A percentile compares a stretch with the other conserved stretches of the same genome.
Evolutionary conservation across 30 jellyfish, hydroid and myxozoan genomes (phyloP).

Genomic region (Pseudorhiza aurosa): DNA sequence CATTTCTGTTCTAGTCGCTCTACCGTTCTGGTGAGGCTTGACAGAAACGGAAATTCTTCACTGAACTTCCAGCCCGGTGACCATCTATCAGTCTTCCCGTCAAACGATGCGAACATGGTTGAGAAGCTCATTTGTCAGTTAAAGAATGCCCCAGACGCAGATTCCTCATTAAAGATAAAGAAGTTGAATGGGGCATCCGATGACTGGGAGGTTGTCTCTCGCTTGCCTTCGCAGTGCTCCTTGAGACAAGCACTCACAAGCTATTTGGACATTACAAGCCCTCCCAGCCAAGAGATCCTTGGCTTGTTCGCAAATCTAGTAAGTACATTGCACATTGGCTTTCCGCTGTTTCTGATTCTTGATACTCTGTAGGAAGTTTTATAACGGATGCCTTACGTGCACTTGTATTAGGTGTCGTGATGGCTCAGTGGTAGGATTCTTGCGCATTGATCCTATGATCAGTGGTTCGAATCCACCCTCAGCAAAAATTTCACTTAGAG

Average conservation of each 20-base stretch:
- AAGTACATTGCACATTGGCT: too few relatives aligned
- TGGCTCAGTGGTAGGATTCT: too few relatives aligned
- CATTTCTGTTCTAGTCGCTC: slow-evolving; percentile 52
- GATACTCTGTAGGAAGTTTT: too few relatives aligned
- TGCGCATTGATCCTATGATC: too few relatives aligned
- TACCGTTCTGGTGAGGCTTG: slow-evolving; percentile 51
- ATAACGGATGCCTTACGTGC: too few relatives aligned
- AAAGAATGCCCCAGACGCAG: slow-evolving; percentile 41
- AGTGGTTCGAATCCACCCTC: too few relatives aligned
- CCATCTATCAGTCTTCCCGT: slow-evolving; percentile 58
- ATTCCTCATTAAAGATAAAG: slow-evolving; percentile 24
- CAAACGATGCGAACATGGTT: slow-evolving; percentile 56
- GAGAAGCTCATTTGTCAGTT: slow-evolving; percentile 29
- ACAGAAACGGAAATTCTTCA: slow-evolving; percentile 3
- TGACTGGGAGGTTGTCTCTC: slow-evolving; percentile 44
- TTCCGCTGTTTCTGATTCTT: too few relatives aligned
- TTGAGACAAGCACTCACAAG: slow-evolving; percentile 59
- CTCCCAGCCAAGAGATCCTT: slow-evolving; percentile 80
- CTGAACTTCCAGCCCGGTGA: slow-evolving; percentile 64
- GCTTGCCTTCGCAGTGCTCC: slow-evolving; percentile 68
- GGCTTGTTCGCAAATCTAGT: slow-evolving; percentile 60
- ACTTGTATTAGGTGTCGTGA: too few relatives aligned
- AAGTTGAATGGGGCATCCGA: not conserved
- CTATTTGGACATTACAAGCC: slow-evolving; percentile 79
- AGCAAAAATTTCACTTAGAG: too few relatives aligned